These are phyloP conservation scores for Pelecanus crispus DNA, from an alignment of 2,113 vertebrate species.

Conservation along the genomic window DNA sequence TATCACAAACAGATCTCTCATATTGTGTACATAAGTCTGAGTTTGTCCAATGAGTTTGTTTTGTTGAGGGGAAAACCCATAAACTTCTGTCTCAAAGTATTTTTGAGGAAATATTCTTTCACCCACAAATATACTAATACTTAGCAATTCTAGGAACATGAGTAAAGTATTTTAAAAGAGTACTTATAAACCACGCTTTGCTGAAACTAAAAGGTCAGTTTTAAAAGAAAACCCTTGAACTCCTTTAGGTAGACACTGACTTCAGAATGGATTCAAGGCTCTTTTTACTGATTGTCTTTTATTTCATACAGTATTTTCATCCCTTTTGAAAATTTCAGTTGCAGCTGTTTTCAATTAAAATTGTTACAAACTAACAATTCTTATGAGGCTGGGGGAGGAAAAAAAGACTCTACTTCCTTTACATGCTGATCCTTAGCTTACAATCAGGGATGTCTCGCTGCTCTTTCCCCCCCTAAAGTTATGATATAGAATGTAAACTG, in stretches of 20 bases:
- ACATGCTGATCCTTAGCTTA: slow-evolving; percentile 51
- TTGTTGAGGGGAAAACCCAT: slow-evolving; percentile 20
- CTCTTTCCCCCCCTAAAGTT: not conserved
- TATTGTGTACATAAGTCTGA: slow-evolving; percentile 32
- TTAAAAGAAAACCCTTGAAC: slow-evolving; percentile 55
- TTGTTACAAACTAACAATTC: slow-evolving; percentile 72
- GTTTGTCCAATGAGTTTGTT: slow-evolving; percentile 55
- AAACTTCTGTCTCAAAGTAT: slow-evolving; percentile 17
- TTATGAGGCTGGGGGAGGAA: slow-evolving; percentile 41
- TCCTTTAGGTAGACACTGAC: slow-evolving; percentile 26
- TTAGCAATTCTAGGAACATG: slow-evolving; percentile 21
- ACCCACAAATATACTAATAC: slow-evolving; percentile 26
- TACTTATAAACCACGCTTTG: slow-evolving; percentile 52
- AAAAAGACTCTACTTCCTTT: slow-evolving; percentile 50
- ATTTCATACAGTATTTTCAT: not conserved
- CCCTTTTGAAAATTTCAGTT: slow-evolving; percentile 23
- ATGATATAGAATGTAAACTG: slow-evolving; percentile 26
- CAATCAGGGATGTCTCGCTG: slow-evolving; percentile 39
- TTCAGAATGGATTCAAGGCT: slow-evolving; percentile 41
- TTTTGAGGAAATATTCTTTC: slow-evolving; percentile 47
- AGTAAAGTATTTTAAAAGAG: slow-evolving; percentile 17
- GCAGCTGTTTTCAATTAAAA: slow-evolving; percentile 79
- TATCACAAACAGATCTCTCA: slow-evolving; percentile 44
- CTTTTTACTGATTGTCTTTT: slow-evolving; percentile 41
- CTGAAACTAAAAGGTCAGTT: slow-evolving; percentile 58